Conservation (phyloP, 2,797 vertebrate genomes). For the Mustela erminea region DNA sequence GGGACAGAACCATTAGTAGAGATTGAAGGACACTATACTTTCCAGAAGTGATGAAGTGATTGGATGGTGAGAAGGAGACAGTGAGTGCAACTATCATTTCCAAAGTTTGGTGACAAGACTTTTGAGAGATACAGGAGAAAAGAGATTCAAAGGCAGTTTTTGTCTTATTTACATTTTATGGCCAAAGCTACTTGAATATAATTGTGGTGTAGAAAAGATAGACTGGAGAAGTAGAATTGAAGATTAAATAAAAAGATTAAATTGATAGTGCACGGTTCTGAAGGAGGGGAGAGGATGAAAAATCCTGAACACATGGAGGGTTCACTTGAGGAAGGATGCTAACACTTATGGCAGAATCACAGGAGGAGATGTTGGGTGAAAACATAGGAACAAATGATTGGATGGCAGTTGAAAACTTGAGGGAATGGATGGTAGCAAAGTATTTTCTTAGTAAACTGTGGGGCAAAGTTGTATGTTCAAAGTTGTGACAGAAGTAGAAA, state of each 20-base stretch:
- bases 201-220: background rate
- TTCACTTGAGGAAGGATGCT: background rate
- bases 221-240: background rate
- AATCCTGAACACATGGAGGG: background rate
- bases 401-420: background rate
- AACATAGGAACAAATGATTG: background rate
- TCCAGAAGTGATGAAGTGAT: background rate
- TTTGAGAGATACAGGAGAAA: background rate
- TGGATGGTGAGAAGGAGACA: background rate
- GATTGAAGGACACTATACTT: background rate
- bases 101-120: background rate
- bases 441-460: background rate
- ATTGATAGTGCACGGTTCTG: background rate
- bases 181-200: background rate
- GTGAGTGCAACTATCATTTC: background rate
- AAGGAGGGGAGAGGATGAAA: background rate
- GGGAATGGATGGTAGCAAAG: background rate
- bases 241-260: background rate
- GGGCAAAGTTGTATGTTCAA: background rate
- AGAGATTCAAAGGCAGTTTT: background rate
- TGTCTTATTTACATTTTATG: background rate
- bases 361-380: background rate
- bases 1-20: background rate
- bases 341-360: background rate
- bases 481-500: conserved; percentile 6